Base-by-base conservation (phyloP, 2,888 invertebrate species). In the Watsonalla binaria region DNA sequence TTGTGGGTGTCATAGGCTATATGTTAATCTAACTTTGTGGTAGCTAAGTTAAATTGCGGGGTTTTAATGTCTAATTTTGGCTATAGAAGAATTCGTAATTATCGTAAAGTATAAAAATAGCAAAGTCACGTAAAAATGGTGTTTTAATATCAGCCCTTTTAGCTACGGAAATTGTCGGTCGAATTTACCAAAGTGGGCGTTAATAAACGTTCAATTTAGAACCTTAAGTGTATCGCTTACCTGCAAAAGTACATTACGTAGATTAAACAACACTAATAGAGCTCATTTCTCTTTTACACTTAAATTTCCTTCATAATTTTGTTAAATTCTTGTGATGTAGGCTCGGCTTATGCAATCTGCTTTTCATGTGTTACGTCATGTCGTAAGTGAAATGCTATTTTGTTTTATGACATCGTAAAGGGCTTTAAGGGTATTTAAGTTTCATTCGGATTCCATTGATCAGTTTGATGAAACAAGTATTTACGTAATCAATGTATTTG, bases 311-410 rank as follows among this genome's bases (percentile, higher is more conserved):
- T 56, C 37, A 47, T 51, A 46, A 51, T 42, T 11, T 42, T 11
- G 42, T 11, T 42, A 42, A 6, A 42, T 6, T 11, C 8, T 7
- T 37, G 9, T 5, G 42, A 42, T 42, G 42, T 42, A 58, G 72
- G 72, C 56, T 69, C 55, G 64, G 66, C 59, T 76, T 73, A 72
- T 65, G 63, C 59, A 74, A 77, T 55, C 52, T 54, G 57, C 56
- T 67, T 72, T 69, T 72, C 65, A 59, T 57, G 42, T 51, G 56
- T 74, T 69, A 66, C 74, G 63, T 66, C 62, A 73, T 53, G 49
- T 64, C 61, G 72, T 53, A 50, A 45, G 51, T 47, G 60, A 61
- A 58, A 63, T 62, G 61, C 62, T 65, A 68, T 69, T 63, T 64
- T 58, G 59, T 62, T 65, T 60, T 55, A 60, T 59, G 51, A 55